These are phyloP conservation scores for Pycnonotus jocosus DNA, from an alignment of 2,113 vertebrate species.

Conservation along the genomic window DNA sequence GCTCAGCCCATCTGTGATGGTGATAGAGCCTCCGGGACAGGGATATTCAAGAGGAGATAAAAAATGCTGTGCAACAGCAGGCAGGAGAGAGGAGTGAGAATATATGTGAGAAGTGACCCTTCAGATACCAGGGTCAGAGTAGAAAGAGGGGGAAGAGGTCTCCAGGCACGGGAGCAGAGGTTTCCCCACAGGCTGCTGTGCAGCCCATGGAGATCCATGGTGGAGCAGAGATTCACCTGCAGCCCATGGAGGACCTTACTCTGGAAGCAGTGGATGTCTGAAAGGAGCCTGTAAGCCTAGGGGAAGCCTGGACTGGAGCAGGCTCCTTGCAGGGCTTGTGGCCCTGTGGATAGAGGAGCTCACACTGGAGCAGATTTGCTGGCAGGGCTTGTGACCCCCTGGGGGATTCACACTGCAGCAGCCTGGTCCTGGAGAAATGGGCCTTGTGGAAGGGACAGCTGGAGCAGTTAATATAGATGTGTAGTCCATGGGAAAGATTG, in stretches of 20 bases:
- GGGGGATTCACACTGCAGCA: fast-evolving
- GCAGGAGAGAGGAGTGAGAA: background rate
- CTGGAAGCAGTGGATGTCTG: fast-evolving
- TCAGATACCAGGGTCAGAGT: background rate
- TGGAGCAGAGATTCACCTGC: background rate
- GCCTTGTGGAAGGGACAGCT: background rate
- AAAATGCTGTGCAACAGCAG: background rate
- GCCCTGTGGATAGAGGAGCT: background rate
- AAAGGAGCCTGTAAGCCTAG: background rate
- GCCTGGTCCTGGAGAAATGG: background rate
- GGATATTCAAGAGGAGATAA: background rate
- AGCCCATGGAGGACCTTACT: fast-evolving
- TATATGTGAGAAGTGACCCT: background rate
- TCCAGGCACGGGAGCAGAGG: fast-evolving
- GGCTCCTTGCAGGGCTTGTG: background rate
- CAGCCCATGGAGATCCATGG: background rate
- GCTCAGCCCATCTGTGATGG: fast-evolving
- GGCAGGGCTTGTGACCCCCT: background rate
- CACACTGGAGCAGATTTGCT: background rate
- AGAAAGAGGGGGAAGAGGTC: background rate
- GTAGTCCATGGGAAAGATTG: fast-evolving
- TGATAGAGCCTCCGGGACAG: background rate
- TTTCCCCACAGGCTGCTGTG: background rate
- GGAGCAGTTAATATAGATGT: background rate
- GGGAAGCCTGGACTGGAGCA: fast-evolving